These are phyloP conservation scores for Siderastrea siderea DNA, from an alignment of 92 coral and sea anemone genomes.

Conservation along the genomic window DNA sequence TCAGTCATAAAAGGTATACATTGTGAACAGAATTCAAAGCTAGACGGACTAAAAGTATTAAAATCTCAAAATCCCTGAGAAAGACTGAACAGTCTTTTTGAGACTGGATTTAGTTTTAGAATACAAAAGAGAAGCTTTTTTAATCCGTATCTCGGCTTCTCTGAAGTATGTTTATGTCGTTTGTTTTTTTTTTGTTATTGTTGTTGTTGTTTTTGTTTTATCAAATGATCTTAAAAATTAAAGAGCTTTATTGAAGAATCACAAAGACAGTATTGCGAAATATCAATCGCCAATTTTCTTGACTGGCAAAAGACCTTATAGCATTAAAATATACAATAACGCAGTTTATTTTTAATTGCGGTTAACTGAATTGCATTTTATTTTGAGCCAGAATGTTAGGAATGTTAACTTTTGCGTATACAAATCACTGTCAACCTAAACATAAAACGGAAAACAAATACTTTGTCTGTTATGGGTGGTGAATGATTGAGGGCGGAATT, in stretches of 20 bases:
- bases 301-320: not conserved
- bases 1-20: too few species aligned
- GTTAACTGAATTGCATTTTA: not conserved
- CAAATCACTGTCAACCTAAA: not conserved
- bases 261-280: slow-evolving; percentile 3
- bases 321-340: not conserved
- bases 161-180: not conserved
- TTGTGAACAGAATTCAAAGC: not conserved
- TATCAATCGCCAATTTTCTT: not conserved
- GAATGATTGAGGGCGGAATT: slow-evolving; percentile 6
- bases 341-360: slow-evolving; percentile 11
- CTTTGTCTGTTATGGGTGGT: not conserved
- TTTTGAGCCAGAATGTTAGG: not conserved
- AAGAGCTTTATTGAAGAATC: slow-evolving; percentile 10
- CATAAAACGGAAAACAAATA: not conserved
- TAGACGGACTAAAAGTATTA: not conserved
- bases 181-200: not conserved
- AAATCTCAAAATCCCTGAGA: not conserved
- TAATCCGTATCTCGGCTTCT: not conserved
- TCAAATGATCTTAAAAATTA: not conserved
- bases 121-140: not conserved
- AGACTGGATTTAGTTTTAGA: not conserved
- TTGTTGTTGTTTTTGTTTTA: not conserved
- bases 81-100: slow-evolving; percentile 11
- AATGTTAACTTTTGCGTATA: not conserved